phyloP scores from a whole-genome alignment of 2,113 vertebrate genomes.

The Tupaia tana region DNA sequence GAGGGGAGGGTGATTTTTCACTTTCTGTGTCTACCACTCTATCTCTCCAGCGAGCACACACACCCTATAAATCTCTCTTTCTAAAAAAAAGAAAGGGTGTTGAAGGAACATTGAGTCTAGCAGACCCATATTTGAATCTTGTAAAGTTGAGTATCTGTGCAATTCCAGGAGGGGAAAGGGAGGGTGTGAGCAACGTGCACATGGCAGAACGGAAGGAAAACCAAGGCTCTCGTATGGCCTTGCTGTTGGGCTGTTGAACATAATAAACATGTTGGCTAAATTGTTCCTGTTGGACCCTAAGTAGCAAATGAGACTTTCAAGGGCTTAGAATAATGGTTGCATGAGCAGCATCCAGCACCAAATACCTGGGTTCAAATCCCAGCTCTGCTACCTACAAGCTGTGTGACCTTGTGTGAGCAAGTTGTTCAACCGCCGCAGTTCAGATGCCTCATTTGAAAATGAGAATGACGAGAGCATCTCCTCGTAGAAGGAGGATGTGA shows the following conservation, averaged over 20 bases:
- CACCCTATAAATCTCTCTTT: no score
- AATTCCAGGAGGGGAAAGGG: background rate
- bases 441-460: background rate
- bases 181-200: background rate
- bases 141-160: fast-evolving
- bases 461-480: background rate
- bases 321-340: background rate
- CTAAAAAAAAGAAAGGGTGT: no score
- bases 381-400: background rate
- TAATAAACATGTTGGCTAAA: background rate
- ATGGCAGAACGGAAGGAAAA: background rate
- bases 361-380: background rate
- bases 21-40: no score
- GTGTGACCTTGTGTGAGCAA: background rate
- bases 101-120: background rate
- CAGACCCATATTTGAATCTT: background rate
- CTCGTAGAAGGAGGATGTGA: no score
- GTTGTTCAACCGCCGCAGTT: background rate
- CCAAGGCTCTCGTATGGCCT: background rate
- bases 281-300: background rate
- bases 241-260: background rate
- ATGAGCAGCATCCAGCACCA: background rate
- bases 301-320: background rate
- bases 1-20: no score
- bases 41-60: no score